Evolutionary conservation across 23 tunicate genomes (phyloP).

Genomic region (Ciona savignyi): DNA sequence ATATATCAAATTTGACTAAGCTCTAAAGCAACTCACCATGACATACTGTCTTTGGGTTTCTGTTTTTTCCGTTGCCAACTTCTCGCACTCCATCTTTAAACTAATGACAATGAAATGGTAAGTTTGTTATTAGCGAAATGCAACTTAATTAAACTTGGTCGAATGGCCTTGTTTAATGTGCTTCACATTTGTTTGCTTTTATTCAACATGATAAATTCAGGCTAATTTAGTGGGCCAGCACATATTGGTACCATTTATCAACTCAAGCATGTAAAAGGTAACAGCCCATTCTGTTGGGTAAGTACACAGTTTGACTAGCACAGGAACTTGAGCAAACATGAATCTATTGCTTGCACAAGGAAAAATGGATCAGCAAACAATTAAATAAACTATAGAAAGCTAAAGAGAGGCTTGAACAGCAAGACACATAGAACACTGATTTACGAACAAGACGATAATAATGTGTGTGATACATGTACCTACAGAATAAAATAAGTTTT

Average conservation of each 20-base stretch:
- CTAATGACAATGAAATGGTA: conserved; percentile 24
- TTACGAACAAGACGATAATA: too few relatives aligned
- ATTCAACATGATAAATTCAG: too few relatives aligned
- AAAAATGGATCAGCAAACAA: background rate
- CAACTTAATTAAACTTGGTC: too few relatives aligned
- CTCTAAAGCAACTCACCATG: conserved; percentile 67
- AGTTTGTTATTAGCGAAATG: too few relatives aligned
- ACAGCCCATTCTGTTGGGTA: background rate
- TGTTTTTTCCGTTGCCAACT: conserved; percentile 63
- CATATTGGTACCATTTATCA: background rate
- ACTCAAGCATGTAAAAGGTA: background rate
- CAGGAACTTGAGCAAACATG: background rate
- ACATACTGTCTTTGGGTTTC: conserved; percentile 87
- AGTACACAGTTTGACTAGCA: background rate
- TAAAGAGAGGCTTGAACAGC: too few relatives aligned
- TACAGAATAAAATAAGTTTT: too few relatives aligned
- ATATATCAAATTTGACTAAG: too few relatives aligned
- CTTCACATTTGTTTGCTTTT: too few relatives aligned
- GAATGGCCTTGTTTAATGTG: too few relatives aligned
- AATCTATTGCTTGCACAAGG: background rate
- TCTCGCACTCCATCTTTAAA: conserved; percentile 74
- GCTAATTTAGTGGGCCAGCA: background rate
- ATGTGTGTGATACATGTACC: too few relatives aligned
- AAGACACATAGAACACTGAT: too few relatives aligned
- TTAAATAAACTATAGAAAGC: background rate